Base-by-base conservation (phyloP, 2,888 invertebrate genomes). In the Papilio protenor region DNA sequence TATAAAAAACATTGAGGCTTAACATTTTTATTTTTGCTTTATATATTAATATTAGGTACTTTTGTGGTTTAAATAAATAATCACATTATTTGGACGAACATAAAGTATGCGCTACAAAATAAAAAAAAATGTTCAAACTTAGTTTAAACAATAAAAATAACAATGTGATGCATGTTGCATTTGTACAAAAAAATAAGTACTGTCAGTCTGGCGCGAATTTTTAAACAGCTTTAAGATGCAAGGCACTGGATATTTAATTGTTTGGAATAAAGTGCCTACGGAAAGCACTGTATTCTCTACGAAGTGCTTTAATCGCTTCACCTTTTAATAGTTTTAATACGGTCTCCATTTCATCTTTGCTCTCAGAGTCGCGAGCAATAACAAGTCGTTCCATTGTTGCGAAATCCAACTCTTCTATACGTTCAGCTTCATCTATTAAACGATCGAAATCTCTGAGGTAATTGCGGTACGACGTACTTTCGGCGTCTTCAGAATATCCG, bases 371-470 rank as follows among this genome's bases (percentile, higher is more conserved):
- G 45, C 89, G 86, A 11, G 92, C 91, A 16, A 85, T 87, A 10
- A 86, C 88, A 21, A 94, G 79, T 82, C 89, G 89, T 83, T 93
- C 93, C 90, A 94, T 91, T 61, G 90, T 88, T 8, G 91, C 91
- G 79, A 92, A 92, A 85, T 94, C 95, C 47, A 94, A 81, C 80
- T 93, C 94, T 49, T 94, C 92, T 79, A 94, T 90, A 71, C 89
- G 88, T 74, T 94, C 93, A 8, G 94, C 92, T 73, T 92, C 89
- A 70, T 92, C 89, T 76, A 93, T 88, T 75, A 95, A 83, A 64
- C 84, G 84, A 76, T 92, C 91, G 64, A 93, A 82, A 66, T 92
- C 89, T 81, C 83, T 86, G 47, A 93, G 83, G 82, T 88, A 93
- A 75, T 83, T 87, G 6, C 85, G 85, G 79, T 88, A 89, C 2